Evolutionary conservation across 2,113 vertebrate species (phyloP).

Genomic region (Ciconia maguari): DNA sequence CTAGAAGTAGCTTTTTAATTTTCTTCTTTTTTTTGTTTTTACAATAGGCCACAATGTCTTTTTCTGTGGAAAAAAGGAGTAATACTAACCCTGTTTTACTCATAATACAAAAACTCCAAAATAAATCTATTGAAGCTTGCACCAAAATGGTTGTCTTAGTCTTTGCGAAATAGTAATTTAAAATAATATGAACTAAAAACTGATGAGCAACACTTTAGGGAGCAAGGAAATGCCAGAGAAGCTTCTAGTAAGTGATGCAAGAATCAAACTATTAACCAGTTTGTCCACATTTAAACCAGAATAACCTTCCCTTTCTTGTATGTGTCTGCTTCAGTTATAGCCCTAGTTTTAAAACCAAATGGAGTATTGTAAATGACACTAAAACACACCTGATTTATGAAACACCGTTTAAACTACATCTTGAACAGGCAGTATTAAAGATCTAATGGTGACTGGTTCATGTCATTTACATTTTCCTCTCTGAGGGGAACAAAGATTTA

Average conservation of each 20-base stretch:
- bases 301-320: not conserved
- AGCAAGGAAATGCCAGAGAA: not conserved
- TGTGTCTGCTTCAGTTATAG: not conserved
- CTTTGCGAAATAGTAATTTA: not conserved
- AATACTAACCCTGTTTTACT: not conserved
- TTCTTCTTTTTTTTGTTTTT: not conserved
- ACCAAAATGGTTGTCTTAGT: not conserved
- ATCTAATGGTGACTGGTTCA: not conserved
- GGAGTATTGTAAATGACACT: not conserved
- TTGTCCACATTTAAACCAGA: not conserved
- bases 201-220: not conserved
- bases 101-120: not conserved
- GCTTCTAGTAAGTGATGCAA: not conserved
- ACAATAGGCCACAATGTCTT: accelerated
- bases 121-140: not conserved
- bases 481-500: not conserved
- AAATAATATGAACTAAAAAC: not conserved
- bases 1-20: not conserved
- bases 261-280: not conserved
- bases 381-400: not conserved
- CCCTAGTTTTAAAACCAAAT: not conserved
- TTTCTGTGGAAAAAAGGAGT: not conserved
- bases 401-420: not conserved
- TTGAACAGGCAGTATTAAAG: not conserved
- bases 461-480: not conserved